Evolutionary conservation across 2,888 invertebrate genomes (phyloP).

Genomic region (Agrilus biguttatus): DNA sequence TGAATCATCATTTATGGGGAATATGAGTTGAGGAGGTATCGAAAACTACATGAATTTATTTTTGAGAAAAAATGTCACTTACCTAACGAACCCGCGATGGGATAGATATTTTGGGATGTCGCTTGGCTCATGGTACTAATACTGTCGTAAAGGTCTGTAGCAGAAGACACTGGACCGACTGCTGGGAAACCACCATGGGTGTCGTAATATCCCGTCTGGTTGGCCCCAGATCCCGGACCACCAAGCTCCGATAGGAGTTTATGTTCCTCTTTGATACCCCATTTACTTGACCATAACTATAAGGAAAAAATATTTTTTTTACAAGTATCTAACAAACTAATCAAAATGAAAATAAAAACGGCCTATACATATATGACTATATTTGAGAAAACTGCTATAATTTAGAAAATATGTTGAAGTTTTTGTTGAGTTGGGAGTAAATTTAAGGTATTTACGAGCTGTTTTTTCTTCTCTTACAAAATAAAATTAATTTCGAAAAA

Average conservation of each 20-base stretch:
- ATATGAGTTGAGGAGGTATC: background rate
- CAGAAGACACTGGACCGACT: constrained; percentile 32
- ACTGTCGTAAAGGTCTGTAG: constrained; percentile 48
- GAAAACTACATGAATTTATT: background rate
- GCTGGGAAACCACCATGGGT: constrained; percentile 40
- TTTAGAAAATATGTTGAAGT: too few species aligned
- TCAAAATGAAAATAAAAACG: too few species aligned
- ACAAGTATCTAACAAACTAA: too few species aligned
- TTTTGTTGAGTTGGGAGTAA: too few species aligned
- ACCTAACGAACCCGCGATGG: constrained; percentile 56
- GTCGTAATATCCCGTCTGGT: constrained; percentile 39
- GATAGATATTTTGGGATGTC: constrained; percentile 57
- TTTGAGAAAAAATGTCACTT: constrained; percentile 19
- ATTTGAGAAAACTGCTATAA: too few species aligned
- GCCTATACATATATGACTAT: too few species aligned
- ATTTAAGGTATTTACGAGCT: too few species aligned
- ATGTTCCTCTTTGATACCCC: constrained; percentile 86
- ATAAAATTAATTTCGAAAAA: too few species aligned
- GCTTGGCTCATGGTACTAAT: constrained; percentile 61
- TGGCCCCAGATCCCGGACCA: constrained; percentile 36
- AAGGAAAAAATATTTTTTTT: constrained; percentile 6
- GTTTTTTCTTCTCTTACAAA: too few species aligned
- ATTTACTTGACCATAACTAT: constrained; percentile 74
- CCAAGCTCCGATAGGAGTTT: constrained; percentile 74
- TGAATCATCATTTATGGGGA: too few species aligned